Evolutionary conservation across 2,797 vertebrate species (phyloP).

Genomic region (Chelmon rostratus): DNA sequence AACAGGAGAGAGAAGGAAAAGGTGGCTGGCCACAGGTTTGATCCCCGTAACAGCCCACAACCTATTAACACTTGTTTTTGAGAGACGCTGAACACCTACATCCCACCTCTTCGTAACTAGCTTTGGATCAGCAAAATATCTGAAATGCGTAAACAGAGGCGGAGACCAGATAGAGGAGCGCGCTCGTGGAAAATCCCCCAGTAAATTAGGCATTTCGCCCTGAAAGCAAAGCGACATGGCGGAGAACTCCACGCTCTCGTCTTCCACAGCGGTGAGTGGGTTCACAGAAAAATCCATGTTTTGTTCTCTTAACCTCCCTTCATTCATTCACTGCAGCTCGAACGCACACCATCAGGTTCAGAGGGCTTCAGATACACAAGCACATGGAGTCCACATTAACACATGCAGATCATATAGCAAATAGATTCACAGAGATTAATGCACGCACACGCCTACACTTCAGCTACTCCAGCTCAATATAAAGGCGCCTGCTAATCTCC

Average conservation of each 20-base stretch:
- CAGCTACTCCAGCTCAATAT: background rate
- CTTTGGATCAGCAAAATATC: conserved; percentile 24
- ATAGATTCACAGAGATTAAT: background rate
- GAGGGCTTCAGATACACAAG: background rate
- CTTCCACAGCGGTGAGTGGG: conserved; percentile 20
- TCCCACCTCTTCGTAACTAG: conserved; percentile 27
- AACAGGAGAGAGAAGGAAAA: background rate
- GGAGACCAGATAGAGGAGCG: conserved; percentile 14
- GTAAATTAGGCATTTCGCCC: conserved; percentile 41
- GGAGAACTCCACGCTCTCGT: background rate
- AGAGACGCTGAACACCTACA: conserved; percentile 24
- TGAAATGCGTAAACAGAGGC: background rate
- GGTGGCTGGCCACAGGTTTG: conserved; percentile 13
- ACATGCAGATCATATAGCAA: background rate
- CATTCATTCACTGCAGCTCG: conserved; percentile 4
- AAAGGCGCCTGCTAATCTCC: background rate
- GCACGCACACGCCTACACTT: background rate
- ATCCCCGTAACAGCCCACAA: conserved; percentile 24
- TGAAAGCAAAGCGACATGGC: conserved; percentile 28
- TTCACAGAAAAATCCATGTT: conserved; percentile 9
- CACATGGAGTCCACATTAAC: background rate
- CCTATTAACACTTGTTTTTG: conserved; percentile 21
- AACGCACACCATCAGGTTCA: background rate
- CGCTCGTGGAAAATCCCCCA: conserved; percentile 37
- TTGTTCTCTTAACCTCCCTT: background rate